phyloP scores from a whole-genome alignment of 2,113 vertebrate genomes.

The Accipiter virgatus region DNA sequence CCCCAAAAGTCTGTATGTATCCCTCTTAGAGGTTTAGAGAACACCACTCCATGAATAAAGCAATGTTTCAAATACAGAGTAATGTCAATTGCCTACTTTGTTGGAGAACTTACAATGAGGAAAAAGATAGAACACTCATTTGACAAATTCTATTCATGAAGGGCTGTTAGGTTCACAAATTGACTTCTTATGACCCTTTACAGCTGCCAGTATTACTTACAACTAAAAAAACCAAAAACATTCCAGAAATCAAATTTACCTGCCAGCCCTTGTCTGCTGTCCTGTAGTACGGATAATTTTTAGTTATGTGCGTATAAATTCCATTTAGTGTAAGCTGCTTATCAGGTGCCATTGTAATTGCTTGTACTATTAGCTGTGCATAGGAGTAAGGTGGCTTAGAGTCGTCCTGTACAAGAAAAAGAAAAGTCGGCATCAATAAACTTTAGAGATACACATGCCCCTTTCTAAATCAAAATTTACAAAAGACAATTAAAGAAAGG shows the following conservation, averaged over 20 bases:
- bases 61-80: not conserved
- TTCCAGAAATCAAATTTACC: conserved; percentile 70
- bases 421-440: not conserved
- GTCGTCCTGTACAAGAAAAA: conserved; percentile 81
- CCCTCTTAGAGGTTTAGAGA: not conserved
- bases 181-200: not conserved
- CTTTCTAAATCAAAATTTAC: not conserved
- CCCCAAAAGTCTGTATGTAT: not conserved
- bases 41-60: not conserved
- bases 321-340: conserved; percentile 95
- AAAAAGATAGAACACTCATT: not conserved
- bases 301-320: conserved; percentile 98
- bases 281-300: conserved; percentile 96
- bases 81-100: not conserved
- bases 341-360: conserved; percentile 93
- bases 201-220: not conserved
- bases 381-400: conserved; percentile 97
- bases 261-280: conserved; percentile 99
- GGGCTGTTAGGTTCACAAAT: not conserved
- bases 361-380: conserved; percentile 95
- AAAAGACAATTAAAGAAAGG: not conserved
- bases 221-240: not conserved
- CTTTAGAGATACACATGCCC: not conserved
- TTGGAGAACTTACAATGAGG: not conserved
- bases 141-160: not conserved